phyloP scores from a whole-genome alignment of 2,888 invertebrate genomes.

The Ptychoptera contaminata region DNA sequence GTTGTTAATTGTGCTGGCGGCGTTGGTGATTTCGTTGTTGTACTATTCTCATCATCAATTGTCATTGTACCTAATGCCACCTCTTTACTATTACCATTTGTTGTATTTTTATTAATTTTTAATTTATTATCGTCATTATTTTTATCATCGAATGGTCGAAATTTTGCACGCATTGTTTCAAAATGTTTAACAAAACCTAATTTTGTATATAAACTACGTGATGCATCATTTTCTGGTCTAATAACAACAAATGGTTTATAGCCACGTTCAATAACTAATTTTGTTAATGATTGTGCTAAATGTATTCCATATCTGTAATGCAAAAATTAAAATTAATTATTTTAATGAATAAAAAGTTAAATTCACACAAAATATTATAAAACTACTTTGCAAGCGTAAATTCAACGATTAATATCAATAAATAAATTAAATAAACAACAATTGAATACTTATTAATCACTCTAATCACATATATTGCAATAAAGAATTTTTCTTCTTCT shows the following conservation, averaged over 20 bases:
- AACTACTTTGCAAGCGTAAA: too few relatives aligned
- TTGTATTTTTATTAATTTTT: slow-evolving; percentile 13
- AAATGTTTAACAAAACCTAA: slow-evolving; percentile 67
- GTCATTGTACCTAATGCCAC: too few relatives aligned
- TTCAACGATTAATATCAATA: too few relatives aligned
- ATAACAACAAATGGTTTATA: slow-evolving; percentile 78
- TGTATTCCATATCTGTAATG: slow-evolving; percentile 46
- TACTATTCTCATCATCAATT: too few relatives aligned
- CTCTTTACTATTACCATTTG: slow-evolving; percentile 2
- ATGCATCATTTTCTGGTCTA: slow-evolving; percentile 74
- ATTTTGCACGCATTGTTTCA: slow-evolving; percentile 64
- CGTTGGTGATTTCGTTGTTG: too few relatives aligned
- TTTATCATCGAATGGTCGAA: slow-evolving; percentile 36
- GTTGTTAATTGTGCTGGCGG: too few relatives aligned
- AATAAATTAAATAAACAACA: neutral
- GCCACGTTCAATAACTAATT: slow-evolving; percentile 51
- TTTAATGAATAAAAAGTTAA: slow-evolving; percentile 29
- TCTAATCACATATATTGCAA: slow-evolving; percentile 12
- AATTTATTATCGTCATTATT: slow-evolving; percentile 13
- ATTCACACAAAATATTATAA: neutral
- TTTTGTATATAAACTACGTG: slow-evolving; percentile 66
- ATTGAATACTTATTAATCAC: neutral
- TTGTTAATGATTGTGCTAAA: slow-evolving; percentile 49
- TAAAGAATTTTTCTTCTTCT: slow-evolving; percentile 10
- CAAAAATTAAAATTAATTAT: slow-evolving; percentile 14